Percentiles rank a stretch among this genome's conserved stretches.
phyloP scores from a whole-genome alignment of 2,113 vertebrate species.

The Empidonax alnorum region DNA sequence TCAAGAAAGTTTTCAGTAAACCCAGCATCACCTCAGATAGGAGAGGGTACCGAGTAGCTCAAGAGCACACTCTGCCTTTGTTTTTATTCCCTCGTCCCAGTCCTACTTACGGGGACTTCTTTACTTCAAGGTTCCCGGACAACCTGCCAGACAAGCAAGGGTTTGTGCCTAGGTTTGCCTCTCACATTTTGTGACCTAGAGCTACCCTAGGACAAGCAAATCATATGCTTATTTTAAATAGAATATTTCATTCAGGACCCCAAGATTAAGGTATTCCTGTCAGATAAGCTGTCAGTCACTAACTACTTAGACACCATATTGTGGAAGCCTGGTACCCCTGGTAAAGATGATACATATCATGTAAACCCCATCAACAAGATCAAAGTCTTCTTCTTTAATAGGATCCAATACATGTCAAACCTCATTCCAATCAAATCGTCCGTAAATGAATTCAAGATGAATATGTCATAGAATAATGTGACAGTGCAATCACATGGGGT shows the following conservation, averaged over 20 bases:
- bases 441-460: constrained; percentile 86
- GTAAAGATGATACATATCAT: constrained; percentile 83
- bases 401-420: constrained; percentile 83
- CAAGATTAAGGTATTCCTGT: constrained; percentile 83
- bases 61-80: background rate
- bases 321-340: constrained; percentile 78
- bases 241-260: constrained; percentile 77
- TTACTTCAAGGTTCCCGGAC: background rate
- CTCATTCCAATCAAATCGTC: constrained; percentile 85
- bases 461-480: constrained; percentile 86
- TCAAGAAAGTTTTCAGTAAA: background rate
- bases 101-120: background rate
- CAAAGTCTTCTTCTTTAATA: constrained; percentile 82
- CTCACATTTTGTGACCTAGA: constrained; percentile 56
- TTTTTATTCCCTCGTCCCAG: background rate
- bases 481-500: constrained; percentile 82
- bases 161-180: background rate
- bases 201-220: constrained; percentile 67
- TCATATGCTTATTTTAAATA: constrained; percentile 79
- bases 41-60: background rate
- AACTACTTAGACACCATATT: constrained; percentile 75
- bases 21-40: background rate
- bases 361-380: constrained; percentile 84
- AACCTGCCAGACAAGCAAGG: background rate
- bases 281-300: constrained; percentile 80